Evolutionary conservation across 2,797 vertebrate genomes (phyloP), one percentile per base, ranked within the genome.

Genomic region (Lepus townsendii): DNA sequence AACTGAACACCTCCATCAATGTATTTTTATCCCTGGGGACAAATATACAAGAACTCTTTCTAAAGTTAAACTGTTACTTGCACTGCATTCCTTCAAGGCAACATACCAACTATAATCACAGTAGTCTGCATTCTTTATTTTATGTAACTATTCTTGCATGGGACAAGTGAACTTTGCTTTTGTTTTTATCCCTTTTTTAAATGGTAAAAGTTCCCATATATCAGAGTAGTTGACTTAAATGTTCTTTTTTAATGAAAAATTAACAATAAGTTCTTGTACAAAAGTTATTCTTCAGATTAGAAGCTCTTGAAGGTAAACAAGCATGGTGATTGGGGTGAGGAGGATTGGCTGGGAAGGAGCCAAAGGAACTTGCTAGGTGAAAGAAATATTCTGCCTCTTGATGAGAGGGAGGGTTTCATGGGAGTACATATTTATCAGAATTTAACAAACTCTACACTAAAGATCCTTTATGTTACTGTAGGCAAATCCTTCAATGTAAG

Each of bases 61-160:
- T 9, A 4, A 91, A 92, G 95, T 94, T 97, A 96, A 97, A 96
- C 17, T 92, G 65, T 89, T 79, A 95, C 88, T 88, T 54, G 50
- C 3, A 27, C 62, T 86, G 16, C 62, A 96, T 97, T 96, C 96
- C 86, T 97, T 93, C 87, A 63, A 83, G 83, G 92, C 63, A 83
- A 60, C 14, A 93, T 65, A 54, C n/a, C 20, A 62, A 57, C 35
- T 35, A 60, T 32, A 63, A 26, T n/a, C 57, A 71, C 6, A 38
- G 68, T 65, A 54, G 79, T 83, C 66, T 85, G 85, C 75, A 97
- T 90, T 83, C 62, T 84, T 83, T 72, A 72, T 76, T 92, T 95
- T 88, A 80, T 27, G 13, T 69, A 87, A 86, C 50, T 92, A 22
- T 60, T 85, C 83, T 92, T 77, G 82, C 22, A 65, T 68, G n/a